Base-by-base conservation (phyloP, 92 coral and sea anemone genomes). In the Phenganax stokvisi region DNA sequence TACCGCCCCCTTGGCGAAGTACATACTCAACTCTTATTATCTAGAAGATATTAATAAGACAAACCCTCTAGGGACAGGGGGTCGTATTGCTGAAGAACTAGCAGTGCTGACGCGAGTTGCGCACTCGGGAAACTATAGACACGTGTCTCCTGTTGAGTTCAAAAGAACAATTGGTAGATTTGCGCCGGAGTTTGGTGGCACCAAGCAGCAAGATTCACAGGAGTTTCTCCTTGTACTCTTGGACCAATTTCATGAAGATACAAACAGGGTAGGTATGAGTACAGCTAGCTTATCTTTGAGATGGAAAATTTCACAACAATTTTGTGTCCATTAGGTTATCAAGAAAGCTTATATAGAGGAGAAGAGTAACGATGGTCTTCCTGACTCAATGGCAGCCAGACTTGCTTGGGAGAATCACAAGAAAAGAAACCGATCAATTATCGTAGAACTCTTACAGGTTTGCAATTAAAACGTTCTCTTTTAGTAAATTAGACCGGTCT, bases 151-250 rank as follows among this genome's bases (percentile, higher is more conserved):
- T 16, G 77, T 71, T 15, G 91, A 87, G 6, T 93, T 93, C 81
- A 93, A 93, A 77, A 89, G 89, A 74, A 89, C 93, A 10, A 90
- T 93, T 25, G 97, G 98, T 20, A 87, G 87, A 76, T 86, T 91
- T 81, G 92, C 92, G 54, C 77, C 93, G 0, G 84, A 89, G 70
- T 93, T 93, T 80, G 87, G 97, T 13, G 98, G 97, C 31, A 88
- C 78, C 65, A 93, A 93, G 76, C 98, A 93, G 51, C 98, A 93
- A 63, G 98, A 93, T 77, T 93, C 98, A n/a, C 98, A 93, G 66
- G 98, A 93, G 80, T 88, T 93, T 67, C 76, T 93, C 83, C 84
- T 96, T 8, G 88, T 93, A 51, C 80, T 93, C 77, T 90, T 91
- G 89, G 98, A 93, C 64, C 89, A 89, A 28, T 80, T 93, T 7